Conservation (phyloP, 2,797 vertebrate species). For the Muscicapa striata region DNA sequence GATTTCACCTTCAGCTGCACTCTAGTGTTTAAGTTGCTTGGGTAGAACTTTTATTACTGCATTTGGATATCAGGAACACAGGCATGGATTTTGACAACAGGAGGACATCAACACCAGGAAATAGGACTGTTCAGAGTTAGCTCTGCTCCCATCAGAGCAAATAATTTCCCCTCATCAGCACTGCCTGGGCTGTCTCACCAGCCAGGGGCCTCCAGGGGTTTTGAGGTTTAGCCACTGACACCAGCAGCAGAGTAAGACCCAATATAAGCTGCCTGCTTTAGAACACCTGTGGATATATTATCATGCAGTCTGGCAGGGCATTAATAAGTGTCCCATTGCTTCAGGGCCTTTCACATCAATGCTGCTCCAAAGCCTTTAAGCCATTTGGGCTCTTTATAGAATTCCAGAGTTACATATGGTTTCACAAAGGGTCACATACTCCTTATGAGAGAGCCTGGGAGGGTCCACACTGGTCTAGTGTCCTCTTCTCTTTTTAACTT, state of each 20-base stretch:
- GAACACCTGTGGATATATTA: not conserved
- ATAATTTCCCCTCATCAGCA: not conserved
- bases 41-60: not conserved
- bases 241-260: not conserved
- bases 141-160: not conserved
- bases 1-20: not conserved
- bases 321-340: not conserved
- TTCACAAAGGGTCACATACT: not conserved
- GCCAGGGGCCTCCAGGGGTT: too few relatives aligned
- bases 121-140: not conserved
- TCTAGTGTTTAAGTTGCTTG: not conserved
- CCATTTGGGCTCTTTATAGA: not conserved
- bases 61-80: not conserved
- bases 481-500: not conserved
- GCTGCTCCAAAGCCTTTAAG: not conserved
- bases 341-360: not conserved
- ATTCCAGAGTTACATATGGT: not conserved
- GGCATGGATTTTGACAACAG: not conserved
- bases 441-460: not conserved
- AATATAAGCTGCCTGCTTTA: not conserved
- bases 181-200: not conserved
- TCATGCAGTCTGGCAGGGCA: not conserved
- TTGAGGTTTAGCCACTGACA: not conserved
- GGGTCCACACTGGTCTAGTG: not conserved
- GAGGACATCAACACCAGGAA: not conserved